Conservation (phyloP, 2,888 invertebrate genomes). For the Ectemnius continuus region DNA sequence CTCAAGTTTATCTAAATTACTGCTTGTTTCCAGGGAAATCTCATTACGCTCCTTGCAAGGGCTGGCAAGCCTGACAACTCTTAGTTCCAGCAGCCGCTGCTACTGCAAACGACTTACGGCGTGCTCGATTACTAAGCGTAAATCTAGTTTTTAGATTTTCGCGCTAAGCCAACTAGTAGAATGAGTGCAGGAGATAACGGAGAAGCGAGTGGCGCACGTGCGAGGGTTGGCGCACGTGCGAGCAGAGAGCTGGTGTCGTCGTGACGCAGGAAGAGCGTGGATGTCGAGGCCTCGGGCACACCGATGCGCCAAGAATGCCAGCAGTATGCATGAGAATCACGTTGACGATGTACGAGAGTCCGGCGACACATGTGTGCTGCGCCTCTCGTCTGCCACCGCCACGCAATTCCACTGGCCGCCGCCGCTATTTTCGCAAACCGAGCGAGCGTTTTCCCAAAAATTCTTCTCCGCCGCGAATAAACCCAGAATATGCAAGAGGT, state of each 20-base stretch:
- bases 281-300: neutral
- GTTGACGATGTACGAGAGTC: conserved; percentile 69
- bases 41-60: too few species aligned
- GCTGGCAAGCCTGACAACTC: too few species aligned
- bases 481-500: conserved; percentile 29
- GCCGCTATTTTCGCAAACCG: conserved; percentile 59
- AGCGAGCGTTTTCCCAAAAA: conserved; percentile 53
- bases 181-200: too few species aligned
- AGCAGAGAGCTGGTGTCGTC: conserved; percentile 26
- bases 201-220: too few species aligned
- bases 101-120: too few species aligned
- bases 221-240: conserved; percentile 2
- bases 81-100: too few species aligned
- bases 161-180: too few species aligned
- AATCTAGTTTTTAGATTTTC: too few species aligned
- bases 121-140: too few species aligned
- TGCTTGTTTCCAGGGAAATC: too few species aligned
- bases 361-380: too few species aligned
- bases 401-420: conserved; percentile 57
- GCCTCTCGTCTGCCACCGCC: conserved; percentile 58
- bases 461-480: conserved; percentile 60
- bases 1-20: too few species aligned
- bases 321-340: conserved; percentile 73
- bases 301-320: conserved; percentile 5
- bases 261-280: conserved; percentile 24